Base-by-base conservation (phyloP, 1,140 invertebrate genomes). In the Cydia splendana region DNA sequence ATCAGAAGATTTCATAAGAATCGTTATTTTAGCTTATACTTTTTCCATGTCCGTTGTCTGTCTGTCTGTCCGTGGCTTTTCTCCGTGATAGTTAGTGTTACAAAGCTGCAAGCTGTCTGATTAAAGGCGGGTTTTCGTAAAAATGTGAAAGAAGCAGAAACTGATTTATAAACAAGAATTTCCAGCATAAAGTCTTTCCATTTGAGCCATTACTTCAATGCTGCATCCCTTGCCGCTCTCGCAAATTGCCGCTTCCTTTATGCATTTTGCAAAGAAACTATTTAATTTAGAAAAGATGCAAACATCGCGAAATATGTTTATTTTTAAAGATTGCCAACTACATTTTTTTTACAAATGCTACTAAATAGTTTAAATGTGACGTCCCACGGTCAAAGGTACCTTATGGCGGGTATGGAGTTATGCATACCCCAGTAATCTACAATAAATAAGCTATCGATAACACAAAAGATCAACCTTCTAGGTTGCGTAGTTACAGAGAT, bases 181-280 rank as follows among this genome's bases (percentile, higher is more conserved):
- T 38, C 34, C 7, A 5, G 67, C 15, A 7, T 42, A 45, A 30
- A n/a, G n/a, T 42, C 20, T 42, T 71, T 71, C 42, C 13, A 71
- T 18, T 71, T 71, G 7, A 34, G 30, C 67, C 67, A 71, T 71
- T 71, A 71, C 34, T 38, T 7, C 67, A 62, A n/a, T 9, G 65
- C 34, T 71, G 30, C 67, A 42, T 18, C 13, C 18, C 30, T 62
- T 62, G 57, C n/a, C 5, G 51, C n/a, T 62, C 57, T 18, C 18
- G 7, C 9, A n/a, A 53, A 62, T 62, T 62, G 57, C 18, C 18
- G 57, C 57, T 18, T 62, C 57, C 57, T 62, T 20, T 62, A 10
- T 62, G n/a, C 57, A 62, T 53, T 18, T 53, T 18, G 15, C 6
- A 53, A 53, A 4, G 20, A 20, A 62, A 62, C 57, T 62, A 62